phyloP scores from a whole-genome alignment of 1,140 invertebrate species.

The Agraylea sexmaculata region DNA sequence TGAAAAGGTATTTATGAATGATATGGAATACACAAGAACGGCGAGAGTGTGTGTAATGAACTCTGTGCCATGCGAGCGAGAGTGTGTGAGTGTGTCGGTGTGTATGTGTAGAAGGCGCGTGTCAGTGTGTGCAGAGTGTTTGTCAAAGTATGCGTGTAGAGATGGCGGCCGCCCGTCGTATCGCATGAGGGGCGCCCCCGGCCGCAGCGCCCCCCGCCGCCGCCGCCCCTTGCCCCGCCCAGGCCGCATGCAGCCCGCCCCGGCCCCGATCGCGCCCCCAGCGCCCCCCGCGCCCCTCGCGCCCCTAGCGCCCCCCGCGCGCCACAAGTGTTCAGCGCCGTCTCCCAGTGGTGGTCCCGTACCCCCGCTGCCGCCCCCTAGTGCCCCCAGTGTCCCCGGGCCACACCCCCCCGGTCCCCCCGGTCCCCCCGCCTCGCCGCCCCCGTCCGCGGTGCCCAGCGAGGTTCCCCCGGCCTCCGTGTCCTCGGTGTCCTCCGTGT shows the following conservation, averaged over 20 bases:
- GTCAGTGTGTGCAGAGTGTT: too few relatives aligned
- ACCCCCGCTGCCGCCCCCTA: neutral
- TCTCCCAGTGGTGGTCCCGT: conserved; percentile 2
- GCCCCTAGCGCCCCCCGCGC: neutral
- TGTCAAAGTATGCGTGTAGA: too few relatives aligned
- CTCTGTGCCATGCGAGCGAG: neutral
- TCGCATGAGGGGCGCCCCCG: too few relatives aligned
- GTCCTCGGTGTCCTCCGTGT: neutral
- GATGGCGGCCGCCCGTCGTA: neutral
- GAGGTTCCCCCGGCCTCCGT: neutral
- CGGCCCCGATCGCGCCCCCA: conserved; percentile 5
- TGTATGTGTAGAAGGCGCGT: neutral
- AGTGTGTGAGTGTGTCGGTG: neutral
- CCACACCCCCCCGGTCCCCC: neutral
- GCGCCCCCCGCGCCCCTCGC: conserved; percentile 1
- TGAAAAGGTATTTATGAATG: too few relatives aligned
- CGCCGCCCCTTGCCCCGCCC: conserved; percentile 6
- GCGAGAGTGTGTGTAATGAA: neutral
- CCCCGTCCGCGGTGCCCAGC: neutral
- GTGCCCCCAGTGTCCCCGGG: neutral
- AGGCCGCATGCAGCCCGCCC: conserved; percentile 4
- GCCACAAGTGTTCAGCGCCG: neutral
- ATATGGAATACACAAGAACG: neutral
- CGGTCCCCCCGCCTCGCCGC: neutral
- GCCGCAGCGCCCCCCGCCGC: conserved; percentile 1